phyloP scores from a whole-genome alignment of 2,797 vertebrate species.

The Mallotus villosus region DNA sequence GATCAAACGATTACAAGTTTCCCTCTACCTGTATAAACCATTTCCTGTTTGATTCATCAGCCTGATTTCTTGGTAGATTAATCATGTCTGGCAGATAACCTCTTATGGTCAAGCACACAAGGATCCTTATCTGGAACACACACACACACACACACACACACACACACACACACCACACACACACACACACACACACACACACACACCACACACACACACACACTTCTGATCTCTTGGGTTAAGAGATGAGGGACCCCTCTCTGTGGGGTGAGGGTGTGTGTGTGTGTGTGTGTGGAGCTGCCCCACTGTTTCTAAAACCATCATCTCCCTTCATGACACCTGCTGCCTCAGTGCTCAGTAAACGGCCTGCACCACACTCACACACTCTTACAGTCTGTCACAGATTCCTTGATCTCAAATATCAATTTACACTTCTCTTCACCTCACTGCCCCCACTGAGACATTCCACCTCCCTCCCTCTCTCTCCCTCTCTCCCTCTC shows the following conservation, averaged over 20 bases:
- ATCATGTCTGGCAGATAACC: conserved; percentile 34
- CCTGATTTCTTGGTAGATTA: background rate
- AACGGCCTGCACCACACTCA: conserved; percentile 13
- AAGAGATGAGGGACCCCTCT: background rate
- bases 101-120: conserved; percentile 31
- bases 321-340: background rate
- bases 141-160: background rate
- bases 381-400: conserved; percentile 12
- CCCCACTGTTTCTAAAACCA: background rate
- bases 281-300: background rate
- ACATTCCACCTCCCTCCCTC: conserved; percentile 8
- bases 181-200: background rate
- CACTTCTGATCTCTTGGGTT: too few relatives aligned
- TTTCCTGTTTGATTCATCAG: too few relatives aligned
- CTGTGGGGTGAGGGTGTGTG: background rate
- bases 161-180: background rate
- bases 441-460: conserved; percentile 29
- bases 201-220: background rate
- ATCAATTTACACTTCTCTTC: conserved; percentile 54
- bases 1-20: too few relatives aligned
- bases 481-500: too few relatives aligned
- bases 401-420: conserved; percentile 35
- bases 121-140: too few relatives aligned
- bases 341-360: background rate
- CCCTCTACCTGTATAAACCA: too few relatives aligned